Percentiles rank a stretch among this genome's conserved stretches.
phyloP scores from a whole-genome alignment of 1,140 invertebrate species.

The Drosophila erecta region DNA sequence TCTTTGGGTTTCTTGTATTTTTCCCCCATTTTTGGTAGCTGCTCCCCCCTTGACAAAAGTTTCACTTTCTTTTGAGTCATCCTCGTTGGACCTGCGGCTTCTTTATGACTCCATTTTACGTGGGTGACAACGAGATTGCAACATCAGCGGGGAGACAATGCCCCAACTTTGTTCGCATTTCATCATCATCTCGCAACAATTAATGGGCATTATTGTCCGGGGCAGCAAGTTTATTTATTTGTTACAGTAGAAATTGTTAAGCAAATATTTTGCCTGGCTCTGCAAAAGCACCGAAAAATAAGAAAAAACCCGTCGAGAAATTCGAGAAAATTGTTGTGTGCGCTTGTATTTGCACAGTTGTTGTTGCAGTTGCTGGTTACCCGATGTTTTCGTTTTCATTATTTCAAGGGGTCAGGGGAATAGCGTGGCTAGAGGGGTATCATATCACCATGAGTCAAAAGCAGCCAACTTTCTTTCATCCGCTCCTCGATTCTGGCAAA shows the following conservation, averaged over 20 bases:
- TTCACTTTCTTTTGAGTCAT: slow-evolving; percentile 81
- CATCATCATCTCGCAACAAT: slow-evolving; percentile 62
- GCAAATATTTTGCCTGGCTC: slow-evolving; percentile 69
- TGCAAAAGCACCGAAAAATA: slow-evolving; percentile 29
- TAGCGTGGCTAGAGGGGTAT: too few species aligned
- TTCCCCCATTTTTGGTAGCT: background rate
- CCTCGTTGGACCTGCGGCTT: slow-evolving; percentile 32
- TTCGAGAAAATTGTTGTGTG: slow-evolving; percentile 67
- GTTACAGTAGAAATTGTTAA: slow-evolving; percentile 80
- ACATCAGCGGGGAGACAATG: slow-evolving; percentile 61
- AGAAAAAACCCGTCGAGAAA: slow-evolving; percentile 71
- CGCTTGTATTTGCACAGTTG: slow-evolving; percentile 41
- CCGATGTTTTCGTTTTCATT: slow-evolving; percentile 70
- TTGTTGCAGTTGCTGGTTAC: background rate
- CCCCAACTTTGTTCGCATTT: slow-evolving; percentile 52
- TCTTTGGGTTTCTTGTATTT: slow-evolving; percentile 36
- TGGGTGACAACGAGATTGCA: slow-evolving; percentile 74
- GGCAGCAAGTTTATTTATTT: slow-evolving; percentile 57
- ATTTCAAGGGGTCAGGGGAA: slow-evolving; percentile 25
- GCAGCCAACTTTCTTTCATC: slow-evolving; percentile 67
- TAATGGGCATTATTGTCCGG: slow-evolving; percentile 71
- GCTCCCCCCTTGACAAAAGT: slow-evolving; percentile 5
- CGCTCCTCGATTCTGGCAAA: slow-evolving; percentile 65
- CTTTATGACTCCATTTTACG: slow-evolving; percentile 56
- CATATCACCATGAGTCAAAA: slow-evolving; percentile 61